Conservation (phyloP, 2,888 invertebrate genomes). For the Drosophila melanosoma region DNA sequence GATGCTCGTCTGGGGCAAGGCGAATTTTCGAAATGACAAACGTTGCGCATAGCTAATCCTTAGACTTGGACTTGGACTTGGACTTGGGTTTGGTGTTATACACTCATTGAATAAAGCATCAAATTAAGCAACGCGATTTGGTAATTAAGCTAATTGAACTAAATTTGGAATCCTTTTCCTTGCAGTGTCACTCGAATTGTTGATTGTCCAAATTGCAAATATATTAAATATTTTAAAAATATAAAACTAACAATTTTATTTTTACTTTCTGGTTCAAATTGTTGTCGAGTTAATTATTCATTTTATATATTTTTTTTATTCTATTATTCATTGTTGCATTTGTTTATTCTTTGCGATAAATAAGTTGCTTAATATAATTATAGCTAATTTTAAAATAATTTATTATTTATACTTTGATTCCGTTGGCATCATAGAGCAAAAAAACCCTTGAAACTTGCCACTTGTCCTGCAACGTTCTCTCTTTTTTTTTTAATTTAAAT, state of each 20-base stretch:
- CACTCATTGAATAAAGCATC: neutral
- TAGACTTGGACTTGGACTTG: neutral
- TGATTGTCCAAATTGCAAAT: neutral
- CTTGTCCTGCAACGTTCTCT: too few relatives aligned
- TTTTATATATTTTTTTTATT: neutral
- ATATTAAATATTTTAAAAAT: neutral
- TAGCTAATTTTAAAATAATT: neutral
- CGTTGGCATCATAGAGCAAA: too few relatives aligned
- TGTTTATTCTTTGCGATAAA: neutral
- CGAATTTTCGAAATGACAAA: neutral
- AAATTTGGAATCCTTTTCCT: neutral
- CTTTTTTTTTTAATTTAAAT: neutral
- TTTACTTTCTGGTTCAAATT: neutral
- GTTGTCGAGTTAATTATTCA: neutral
- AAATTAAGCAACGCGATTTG: neutral
- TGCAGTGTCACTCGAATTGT: neutral
- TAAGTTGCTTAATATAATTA: neutral
- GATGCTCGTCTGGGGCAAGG: conserved; percentile 3
- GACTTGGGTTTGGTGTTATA: neutral
- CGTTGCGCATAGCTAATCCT: neutral
- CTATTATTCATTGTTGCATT: neutral
- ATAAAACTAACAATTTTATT: neutral
- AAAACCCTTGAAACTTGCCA: too few relatives aligned
- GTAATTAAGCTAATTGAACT: neutral
- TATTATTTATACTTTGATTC: too few relatives aligned